A percentile compares a stretch with the other conserved stretches of the same genome.
These are phyloP conservation scores for Venustoraphidia nigricollis DNA, from an alignment of 2,888 invertebrate species.

Conservation along the genomic window DNA sequence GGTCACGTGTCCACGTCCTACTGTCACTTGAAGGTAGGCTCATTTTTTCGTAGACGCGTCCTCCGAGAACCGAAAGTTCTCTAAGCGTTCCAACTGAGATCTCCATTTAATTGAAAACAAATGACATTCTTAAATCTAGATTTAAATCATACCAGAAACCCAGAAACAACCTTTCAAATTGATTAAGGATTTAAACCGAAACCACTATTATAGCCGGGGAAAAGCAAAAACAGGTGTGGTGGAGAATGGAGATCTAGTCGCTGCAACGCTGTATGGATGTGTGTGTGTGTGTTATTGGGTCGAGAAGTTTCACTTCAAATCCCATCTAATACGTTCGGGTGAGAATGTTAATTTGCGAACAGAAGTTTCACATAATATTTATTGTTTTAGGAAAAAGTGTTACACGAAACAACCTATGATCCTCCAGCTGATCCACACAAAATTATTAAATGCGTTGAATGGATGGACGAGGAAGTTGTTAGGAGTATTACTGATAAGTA, in stretches of 20 bases:
- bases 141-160: too few species aligned
- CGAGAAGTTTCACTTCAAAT: too few species aligned
- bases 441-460: slow-evolving; percentile 61
- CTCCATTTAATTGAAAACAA: not conserved
- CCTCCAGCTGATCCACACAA: slow-evolving; percentile 63
- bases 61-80: not conserved
- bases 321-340: too few species aligned
- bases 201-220: too few species aligned
- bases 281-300: too few species aligned
- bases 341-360: too few species aligned
- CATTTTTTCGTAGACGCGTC: not conserved
- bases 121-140: not conserved
- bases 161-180: too few species aligned
- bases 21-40: slow-evolving; percentile 56
- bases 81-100: not conserved
- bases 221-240: too few species aligned
- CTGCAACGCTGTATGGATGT: too few species aligned
- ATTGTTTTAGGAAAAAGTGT: slow-evolving; percentile 37
- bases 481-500: slow-evolving; percentile 45
- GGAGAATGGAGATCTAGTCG: too few species aligned
- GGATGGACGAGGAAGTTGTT: slow-evolving; percentile 59
- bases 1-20: slow-evolving; percentile 81
- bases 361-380: not conserved
- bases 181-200: too few species aligned
- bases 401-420: slow-evolving; percentile 77